Evolutionary conservation across 2,113 vertebrate genomes (phyloP).

Genomic region (Trematomus loennbergii): DNA sequence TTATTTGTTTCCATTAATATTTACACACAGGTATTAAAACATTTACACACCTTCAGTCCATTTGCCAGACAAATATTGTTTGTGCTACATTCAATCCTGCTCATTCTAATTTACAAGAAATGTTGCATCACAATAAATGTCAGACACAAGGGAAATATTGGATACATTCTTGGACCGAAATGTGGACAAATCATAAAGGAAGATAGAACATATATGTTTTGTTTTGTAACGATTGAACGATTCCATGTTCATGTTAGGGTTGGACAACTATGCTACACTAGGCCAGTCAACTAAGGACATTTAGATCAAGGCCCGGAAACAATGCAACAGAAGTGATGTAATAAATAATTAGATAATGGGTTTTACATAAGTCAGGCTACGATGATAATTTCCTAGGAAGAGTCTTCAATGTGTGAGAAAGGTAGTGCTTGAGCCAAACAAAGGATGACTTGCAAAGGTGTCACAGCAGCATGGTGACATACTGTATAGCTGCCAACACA

Average conservation of each 20-base stretch:
- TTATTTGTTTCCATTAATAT: constrained; percentile 76
- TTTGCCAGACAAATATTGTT: constrained; percentile 45
- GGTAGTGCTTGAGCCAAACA: constrained; percentile 23
- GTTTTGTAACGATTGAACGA: constrained; percentile 62
- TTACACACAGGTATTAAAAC: constrained; percentile 74
- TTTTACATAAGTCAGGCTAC: constrained; percentile 11
- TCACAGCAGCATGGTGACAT: constrained; percentile 32
- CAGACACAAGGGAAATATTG: constrained; percentile 12
- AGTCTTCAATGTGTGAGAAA: constrained; percentile 21
- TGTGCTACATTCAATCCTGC: constrained; percentile 15
- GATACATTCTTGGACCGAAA: constrained; percentile 36
- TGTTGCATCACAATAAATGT: constrained; percentile 24
- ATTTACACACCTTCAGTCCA: constrained; percentile 56
- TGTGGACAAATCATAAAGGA: constrained; percentile 54
- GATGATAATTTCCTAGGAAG: not conserved
- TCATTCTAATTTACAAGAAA: constrained; percentile 26
- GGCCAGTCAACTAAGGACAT: constrained; percentile 26
- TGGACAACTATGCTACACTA: constrained; percentile 60
- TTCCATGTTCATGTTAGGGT: constrained; percentile 34
- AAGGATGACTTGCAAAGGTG: constrained; percentile 24
- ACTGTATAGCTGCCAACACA: constrained; percentile 46
- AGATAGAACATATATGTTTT: constrained; percentile 65
- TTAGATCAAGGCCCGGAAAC: constrained; percentile 12
- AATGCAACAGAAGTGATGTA: constrained; percentile 22
- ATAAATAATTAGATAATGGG: constrained; percentile 16